Percentiles rank a stretch among this genome's conserved stretches.
Conservation (phyloP, 2,113 vertebrate genomes). For the Mohoua ochrocephala region DNA sequence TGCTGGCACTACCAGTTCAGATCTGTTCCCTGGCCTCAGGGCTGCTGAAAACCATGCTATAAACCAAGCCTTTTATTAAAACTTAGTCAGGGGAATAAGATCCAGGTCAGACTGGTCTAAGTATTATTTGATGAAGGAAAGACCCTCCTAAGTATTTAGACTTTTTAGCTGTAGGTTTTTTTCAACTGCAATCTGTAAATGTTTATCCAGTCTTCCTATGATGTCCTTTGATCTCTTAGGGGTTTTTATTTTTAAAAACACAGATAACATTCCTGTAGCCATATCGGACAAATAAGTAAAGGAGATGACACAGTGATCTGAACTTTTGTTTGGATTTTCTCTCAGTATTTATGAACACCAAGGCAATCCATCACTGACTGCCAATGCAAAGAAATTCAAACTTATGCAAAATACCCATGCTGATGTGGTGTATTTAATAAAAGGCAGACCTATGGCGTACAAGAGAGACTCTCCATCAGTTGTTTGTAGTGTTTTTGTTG, state of each 20-base stretch:
- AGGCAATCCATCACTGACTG: background rate
- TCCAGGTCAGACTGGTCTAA: background rate
- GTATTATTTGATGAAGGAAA: background rate
- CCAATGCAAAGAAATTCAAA: background rate
- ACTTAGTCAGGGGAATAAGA: background rate
- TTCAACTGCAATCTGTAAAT: background rate
- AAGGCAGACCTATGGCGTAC: background rate
- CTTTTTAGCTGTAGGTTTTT: background rate
- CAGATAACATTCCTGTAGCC: background rate
- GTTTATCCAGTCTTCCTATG: background rate
- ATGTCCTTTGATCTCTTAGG: background rate
- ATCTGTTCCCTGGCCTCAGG: slow-evolving; percentile 1
- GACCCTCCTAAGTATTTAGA: background rate
- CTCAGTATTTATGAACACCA: background rate
- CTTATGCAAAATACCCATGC: background rate
- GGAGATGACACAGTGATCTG: background rate
- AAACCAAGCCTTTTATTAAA: background rate
- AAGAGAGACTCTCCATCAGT: background rate
- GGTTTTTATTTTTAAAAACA: background rate
- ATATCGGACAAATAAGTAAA: background rate
- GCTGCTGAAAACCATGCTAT: background rate
- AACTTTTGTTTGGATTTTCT: slow-evolving; percentile 28
- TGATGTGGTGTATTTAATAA: background rate
- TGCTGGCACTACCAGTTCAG: background rate
- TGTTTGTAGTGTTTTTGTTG: background rate